Base-by-base conservation (phyloP, 2,888 invertebrate species). In the Ectemnius lituratus region DNA sequence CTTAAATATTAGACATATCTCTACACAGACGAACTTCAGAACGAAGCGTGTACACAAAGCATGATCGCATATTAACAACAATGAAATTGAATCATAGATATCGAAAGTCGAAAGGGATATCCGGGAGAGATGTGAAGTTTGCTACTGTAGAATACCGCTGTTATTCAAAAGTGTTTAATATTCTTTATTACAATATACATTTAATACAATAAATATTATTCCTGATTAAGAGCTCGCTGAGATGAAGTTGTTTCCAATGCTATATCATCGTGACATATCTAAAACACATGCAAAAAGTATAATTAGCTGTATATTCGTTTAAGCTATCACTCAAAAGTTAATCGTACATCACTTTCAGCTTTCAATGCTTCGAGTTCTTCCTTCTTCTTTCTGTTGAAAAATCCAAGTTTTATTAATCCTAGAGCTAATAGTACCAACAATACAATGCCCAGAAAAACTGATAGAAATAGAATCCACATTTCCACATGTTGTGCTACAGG, bases 341-440 rank as follows among this genome's bases (percentile, higher is more conserved):
- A 62, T 72, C 86, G 75, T 71, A 87, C 87, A 56, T 84, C 75
- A 64, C 75, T 69, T 64, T 89, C 87, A 16, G 88, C 88, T 81
- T 88, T 89, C 20, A 88, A 80, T n/a, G 82, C 84, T 62, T 87
- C 78, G 46, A 89, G 78, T 73, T 87, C 84, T 58, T 84, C 77
- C 70, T 73, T 88, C 69, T 84, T 87, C 56, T 80, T 85, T 67
- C 90, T 79, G 28, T 88, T 82, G 52, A 90, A 90, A 74, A 90
- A 90, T 5, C 90, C 90, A 11, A 88, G 37, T 75, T 87, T 88
- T 11, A 86, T 67, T 3, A 90, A 80, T 59, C 79, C 84, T 27
- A 86, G 61, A 23, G 81, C 80, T 18, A 89, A 62, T 6, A 90
- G 47, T 11, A 85, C 68, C 0, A 90, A 67, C 4, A 90, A 62